phyloP scores from a whole-genome alignment of 2,797 vertebrate species.

The Spea hammondii region DNA sequence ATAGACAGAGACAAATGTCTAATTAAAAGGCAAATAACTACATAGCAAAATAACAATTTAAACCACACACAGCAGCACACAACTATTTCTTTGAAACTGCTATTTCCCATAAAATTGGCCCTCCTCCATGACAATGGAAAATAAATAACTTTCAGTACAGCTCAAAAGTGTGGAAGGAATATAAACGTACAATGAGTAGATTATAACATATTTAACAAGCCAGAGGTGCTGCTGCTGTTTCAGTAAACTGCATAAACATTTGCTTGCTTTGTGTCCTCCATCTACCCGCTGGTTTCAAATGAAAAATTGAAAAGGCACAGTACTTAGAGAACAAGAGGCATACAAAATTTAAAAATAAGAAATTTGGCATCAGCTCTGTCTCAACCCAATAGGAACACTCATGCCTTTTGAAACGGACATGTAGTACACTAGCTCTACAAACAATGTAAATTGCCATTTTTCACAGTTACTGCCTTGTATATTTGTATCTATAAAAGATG shows the following conservation, averaged over 20 bases:
- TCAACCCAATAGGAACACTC: background rate
- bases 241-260: background rate
- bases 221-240: background rate
- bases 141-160: no score
- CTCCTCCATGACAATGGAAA: no score
- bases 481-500: background rate
- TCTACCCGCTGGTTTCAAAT: slow-evolving; percentile 1
- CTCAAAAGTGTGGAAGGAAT: background rate
- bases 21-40: no score
- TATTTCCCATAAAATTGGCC: no score
- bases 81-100: no score
- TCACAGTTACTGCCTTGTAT: background rate
- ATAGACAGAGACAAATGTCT: no score
- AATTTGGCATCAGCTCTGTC: background rate
- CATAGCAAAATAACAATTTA: no score
- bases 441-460: background rate
- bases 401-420: background rate
- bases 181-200: background rate
- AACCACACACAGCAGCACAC: no score
- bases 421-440: background rate
- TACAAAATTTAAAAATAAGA: background rate
- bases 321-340: background rate
- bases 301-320: background rate
- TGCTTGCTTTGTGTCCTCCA: slow-evolving; percentile 5
- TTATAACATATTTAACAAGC: background rate